Conservation (phyloP, 2,113 vertebrate genomes). For the Thymallus thymallus region DNA sequence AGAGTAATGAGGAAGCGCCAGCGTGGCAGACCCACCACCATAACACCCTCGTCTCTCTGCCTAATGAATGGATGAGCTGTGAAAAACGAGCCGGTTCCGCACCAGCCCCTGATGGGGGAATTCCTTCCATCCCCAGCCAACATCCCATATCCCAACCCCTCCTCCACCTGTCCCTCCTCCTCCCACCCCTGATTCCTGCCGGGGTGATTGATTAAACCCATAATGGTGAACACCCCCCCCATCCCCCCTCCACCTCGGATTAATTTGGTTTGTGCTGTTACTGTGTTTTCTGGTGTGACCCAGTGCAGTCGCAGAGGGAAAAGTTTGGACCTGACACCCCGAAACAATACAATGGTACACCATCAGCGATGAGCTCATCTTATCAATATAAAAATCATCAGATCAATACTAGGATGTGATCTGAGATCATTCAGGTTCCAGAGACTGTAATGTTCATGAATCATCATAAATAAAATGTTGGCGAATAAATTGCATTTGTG, state of each 20-base stretch:
- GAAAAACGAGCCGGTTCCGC: conserved; percentile 55
- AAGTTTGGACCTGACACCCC: conserved; percentile 11
- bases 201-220: conserved; percentile 62
- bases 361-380: background rate
- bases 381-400: background rate
- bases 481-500: background rate
- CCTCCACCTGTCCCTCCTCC: conserved; percentile 11
- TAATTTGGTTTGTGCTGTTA: conserved; percentile 46
- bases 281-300: conserved; percentile 19
- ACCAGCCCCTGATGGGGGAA: conserved; percentile 30
- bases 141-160: conserved; percentile 10
- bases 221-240: conserved; percentile 14
- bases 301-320: conserved; percentile 26
- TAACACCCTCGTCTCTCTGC: conserved; percentile 28
- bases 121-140: conserved; percentile 16
- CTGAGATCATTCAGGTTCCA: background rate
- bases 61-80: conserved; percentile 59
- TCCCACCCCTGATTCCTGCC: conserved; percentile 32
- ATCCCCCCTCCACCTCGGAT: conserved; percentile 31
- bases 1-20: conserved; percentile 58
- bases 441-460: too few relatives aligned
- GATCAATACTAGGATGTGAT: background rate
- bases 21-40: conserved; percentile 19
- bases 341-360: conserved; percentile 1
- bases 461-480: background rate